phyloP scores from a whole-genome alignment of 1,140 invertebrate species.

The Cotesia glomerata region DNA sequence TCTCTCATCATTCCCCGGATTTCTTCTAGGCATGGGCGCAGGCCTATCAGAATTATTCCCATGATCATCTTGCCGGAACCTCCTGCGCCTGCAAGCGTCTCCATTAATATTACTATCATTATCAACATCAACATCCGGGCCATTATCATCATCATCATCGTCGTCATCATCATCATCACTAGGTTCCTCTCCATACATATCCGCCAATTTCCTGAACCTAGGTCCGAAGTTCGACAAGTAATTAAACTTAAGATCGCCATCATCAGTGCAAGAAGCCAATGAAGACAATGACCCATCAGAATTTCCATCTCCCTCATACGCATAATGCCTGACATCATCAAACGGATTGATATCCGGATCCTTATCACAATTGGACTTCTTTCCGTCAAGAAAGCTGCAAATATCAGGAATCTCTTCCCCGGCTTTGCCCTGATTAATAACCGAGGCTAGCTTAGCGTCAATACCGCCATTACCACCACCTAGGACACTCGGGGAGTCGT shows the following conservation, averaged over 20 bases:
- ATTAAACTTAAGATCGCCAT: conserved; percentile 95
- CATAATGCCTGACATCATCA: conserved; percentile 95
- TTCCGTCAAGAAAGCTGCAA: conserved; percentile 87
- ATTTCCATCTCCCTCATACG: conserved; percentile 95
- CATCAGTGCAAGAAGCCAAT: conserved; percentile 90
- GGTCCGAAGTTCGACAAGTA: conserved; percentile 96
- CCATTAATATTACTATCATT: not conserved
- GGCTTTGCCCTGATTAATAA: conserved; percentile 56
- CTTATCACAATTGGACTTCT: conserved; percentile 87
- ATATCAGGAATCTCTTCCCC: conserved; percentile 80
- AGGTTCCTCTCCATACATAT: conserved; percentile 95
- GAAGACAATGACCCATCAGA: conserved; percentile 90
- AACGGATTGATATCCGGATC: conserved; percentile 89
- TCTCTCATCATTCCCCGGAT: conserved; percentile 59
- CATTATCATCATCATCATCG: conserved; percentile 52
- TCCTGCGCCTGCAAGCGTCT: not conserved
- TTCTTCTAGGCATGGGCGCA: not conserved
- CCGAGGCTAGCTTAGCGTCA: conserved; percentile 57
- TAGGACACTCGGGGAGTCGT: conserved; percentile 62
- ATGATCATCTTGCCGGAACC: conserved; percentile 64
- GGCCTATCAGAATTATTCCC: conserved; percentile 44
- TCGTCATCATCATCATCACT: conserved; percentile 79
- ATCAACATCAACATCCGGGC: not conserved
- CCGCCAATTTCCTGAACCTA: conserved; percentile 93
- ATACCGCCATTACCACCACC: conserved; percentile 40